A percentile compares a stretch with the other conserved stretches of the same genome.
phyloP scores from a whole-genome alignment of 2,888 invertebrate species.

The Drosophila limbata region DNA sequence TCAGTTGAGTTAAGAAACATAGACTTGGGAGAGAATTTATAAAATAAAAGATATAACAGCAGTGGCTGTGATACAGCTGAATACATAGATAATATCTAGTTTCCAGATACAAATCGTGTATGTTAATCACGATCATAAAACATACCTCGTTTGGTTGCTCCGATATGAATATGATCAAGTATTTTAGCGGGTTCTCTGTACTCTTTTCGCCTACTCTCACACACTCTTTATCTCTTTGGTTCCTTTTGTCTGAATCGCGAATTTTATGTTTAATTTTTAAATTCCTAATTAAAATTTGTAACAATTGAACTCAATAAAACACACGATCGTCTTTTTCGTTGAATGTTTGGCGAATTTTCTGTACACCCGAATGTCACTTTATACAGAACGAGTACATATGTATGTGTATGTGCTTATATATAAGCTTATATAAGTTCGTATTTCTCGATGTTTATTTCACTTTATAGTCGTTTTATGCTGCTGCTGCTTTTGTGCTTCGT shows the following conservation, averaged over 20 bases:
- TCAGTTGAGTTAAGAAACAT: not conserved
- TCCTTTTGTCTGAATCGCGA: not conserved
- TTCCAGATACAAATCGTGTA: not conserved
- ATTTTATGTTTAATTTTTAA: not conserved
- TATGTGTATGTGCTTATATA: constrained; percentile 8
- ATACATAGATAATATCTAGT: constrained; percentile 2
- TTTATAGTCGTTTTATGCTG: constrained; percentile 19
- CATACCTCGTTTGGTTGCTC: constrained; percentile 15
- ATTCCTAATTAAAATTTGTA: constrained; percentile 21
- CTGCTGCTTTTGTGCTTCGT: constrained; percentile 24
- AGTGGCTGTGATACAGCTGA: not conserved
- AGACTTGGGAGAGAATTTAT: not conserved
- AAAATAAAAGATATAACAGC: constrained; percentile 1
- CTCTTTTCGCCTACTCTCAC: not conserved
- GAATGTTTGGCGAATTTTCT: constrained; percentile 7
- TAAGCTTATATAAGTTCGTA: constrained; percentile 30
- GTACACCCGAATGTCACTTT: constrained; percentile 2
- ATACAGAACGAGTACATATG: constrained; percentile 11
- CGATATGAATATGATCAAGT: not conserved
- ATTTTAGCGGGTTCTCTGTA: not conserved
- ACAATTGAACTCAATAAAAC: constrained; percentile 53
- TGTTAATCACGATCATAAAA: constrained; percentile 16
- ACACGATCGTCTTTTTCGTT: constrained; percentile 13
- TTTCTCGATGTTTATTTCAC: constrained; percentile 22
- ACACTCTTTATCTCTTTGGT: not conserved